A percentile compares a stretch with the other conserved stretches of the same genome.
Evolutionary conservation across 2,113 vertebrate genomes (phyloP).

Genomic region (Phyllopteryx taeniolatus): DNA sequence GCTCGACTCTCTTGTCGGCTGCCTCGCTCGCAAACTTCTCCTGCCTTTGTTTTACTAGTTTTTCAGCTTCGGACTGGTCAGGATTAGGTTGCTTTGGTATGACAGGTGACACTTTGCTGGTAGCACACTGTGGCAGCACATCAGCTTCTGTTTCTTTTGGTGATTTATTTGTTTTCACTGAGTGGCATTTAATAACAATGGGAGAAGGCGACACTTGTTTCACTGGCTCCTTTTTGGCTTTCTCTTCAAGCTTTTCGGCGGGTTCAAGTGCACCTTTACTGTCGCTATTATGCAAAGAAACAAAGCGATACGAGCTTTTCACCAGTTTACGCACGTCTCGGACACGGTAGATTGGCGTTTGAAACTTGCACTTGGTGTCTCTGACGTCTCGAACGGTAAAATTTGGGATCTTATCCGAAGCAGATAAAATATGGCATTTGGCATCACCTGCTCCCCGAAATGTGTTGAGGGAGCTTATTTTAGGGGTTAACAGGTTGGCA

Average conservation of each 20-base stretch:
- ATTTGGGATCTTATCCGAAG: conserved; percentile 82
- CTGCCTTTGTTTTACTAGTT: conserved; percentile 71
- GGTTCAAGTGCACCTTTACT: conserved; percentile 55
- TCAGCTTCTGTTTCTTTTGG: conserved; percentile 46
- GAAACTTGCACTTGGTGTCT: conserved; percentile 82
- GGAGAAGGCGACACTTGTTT: conserved; percentile 74
- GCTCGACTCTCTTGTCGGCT: conserved; percentile 69
- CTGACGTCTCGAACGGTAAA: conserved; percentile 89
- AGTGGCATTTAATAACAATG: conserved; percentile 89
- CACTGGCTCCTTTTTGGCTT: conserved; percentile 67
- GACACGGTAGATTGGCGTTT: conserved; percentile 89
- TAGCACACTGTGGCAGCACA: conserved; percentile 69
- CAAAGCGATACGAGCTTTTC: conserved; percentile 84
- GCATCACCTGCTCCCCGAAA: conserved; percentile 65
- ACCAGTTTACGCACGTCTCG: conserved; percentile 93
- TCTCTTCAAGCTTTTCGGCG: conserved; percentile 66
- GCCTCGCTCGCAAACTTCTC: conserved; percentile 65
- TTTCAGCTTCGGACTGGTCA: conserved; percentile 70
- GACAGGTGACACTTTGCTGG: conserved; percentile 68
- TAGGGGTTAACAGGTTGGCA: conserved; percentile 87
- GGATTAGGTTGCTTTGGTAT: conserved; percentile 73
- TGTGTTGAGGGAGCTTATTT: conserved; percentile 68
- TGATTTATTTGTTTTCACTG: conserved; percentile 75
- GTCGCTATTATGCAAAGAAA: conserved; percentile 80
- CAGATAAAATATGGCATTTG: conserved; percentile 58